Evolutionary conservation across 2,113 vertebrate species (phyloP).

Genomic region (Tragelaphus strepsiceros): DNA sequence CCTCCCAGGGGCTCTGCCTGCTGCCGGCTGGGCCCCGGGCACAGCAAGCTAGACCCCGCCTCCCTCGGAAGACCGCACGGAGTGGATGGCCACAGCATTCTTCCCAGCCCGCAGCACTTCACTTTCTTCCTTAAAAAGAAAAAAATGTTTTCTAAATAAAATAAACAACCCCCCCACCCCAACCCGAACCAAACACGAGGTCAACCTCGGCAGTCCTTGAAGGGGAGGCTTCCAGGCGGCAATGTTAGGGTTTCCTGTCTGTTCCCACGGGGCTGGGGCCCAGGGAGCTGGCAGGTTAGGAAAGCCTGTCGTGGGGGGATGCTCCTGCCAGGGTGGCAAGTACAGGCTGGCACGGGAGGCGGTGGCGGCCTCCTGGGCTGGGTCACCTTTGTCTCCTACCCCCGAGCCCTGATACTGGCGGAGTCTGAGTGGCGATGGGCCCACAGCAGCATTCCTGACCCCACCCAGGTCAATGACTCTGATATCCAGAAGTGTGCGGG

Average conservation of each 20-base stretch:
- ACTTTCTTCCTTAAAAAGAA: constrained; percentile 58
- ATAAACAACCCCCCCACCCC: neutral
- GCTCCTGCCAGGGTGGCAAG: neutral
- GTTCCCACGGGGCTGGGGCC: neutral
- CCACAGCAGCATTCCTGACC: neutral
- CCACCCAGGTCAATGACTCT: neutral
- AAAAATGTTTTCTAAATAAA: constrained; percentile 49
- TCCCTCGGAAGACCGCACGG: neutral
- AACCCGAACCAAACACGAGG: neutral
- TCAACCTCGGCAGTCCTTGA: neutral
- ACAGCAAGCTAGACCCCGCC: neutral
- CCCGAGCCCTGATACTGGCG: neutral
- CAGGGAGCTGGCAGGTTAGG: neutral
- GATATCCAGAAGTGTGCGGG: neutral
- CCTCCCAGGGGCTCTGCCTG: neutral
- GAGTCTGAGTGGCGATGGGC: neutral
- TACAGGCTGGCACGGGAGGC: neutral
- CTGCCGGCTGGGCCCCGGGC: neutral
- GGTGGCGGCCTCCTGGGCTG: neutral
- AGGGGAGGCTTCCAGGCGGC: neutral
- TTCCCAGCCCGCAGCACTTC: constrained; percentile 18
- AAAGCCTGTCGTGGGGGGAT: neutral
- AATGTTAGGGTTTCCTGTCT: neutral
- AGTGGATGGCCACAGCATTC: neutral
- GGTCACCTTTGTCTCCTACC: neutral